These are phyloP conservation scores for Lepidonotus clava DNA, from an alignment of 2,888 invertebrate species.

Conservation along the genomic window DNA sequence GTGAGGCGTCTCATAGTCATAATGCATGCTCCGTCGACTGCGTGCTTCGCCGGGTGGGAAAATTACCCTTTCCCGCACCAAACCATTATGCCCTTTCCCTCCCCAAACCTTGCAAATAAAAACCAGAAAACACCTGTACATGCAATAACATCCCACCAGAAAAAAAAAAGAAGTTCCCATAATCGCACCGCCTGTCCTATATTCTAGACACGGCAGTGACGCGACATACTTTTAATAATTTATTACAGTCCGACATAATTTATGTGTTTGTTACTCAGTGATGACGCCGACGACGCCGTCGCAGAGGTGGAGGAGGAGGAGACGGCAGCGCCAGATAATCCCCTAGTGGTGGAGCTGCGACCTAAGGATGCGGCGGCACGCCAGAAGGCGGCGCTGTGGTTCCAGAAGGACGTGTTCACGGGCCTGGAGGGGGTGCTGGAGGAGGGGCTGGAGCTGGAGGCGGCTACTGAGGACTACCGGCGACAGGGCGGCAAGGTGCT, in stretches of 20 bases:
- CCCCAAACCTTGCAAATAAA: too few species aligned
- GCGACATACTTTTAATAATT: neutral
- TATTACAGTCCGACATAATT: neutral
- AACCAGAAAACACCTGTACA: too few species aligned
- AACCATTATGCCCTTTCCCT: too few species aligned
- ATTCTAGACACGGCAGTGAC: too few species aligned
- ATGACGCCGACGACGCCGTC: constrained; percentile 45
- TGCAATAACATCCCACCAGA: too few species aligned
- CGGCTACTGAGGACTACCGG: neutral
- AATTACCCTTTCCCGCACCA: too few species aligned
- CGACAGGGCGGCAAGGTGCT: constrained; percentile 1
- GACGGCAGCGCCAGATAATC: constrained; percentile 71
- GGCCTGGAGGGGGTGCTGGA: neutral
- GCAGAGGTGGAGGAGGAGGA: constrained; percentile 60
- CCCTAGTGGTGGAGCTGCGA: constrained; percentile 78
- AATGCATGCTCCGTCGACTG: neutral
- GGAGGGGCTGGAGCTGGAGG: constrained; percentile 33
- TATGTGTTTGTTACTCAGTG: neutral
- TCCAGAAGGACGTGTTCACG: constrained; percentile 72
- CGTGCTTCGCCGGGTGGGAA: too few species aligned
- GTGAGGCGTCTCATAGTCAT: neutral
- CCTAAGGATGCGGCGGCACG: constrained; percentile 68
- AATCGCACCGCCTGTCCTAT: too few species aligned
- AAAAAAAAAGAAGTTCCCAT: too few species aligned
- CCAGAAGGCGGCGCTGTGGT: constrained; percentile 79